Evolutionary conservation across 1,140 invertebrate species (phyloP).

Genomic region (Brachystomella parvula): DNA sequence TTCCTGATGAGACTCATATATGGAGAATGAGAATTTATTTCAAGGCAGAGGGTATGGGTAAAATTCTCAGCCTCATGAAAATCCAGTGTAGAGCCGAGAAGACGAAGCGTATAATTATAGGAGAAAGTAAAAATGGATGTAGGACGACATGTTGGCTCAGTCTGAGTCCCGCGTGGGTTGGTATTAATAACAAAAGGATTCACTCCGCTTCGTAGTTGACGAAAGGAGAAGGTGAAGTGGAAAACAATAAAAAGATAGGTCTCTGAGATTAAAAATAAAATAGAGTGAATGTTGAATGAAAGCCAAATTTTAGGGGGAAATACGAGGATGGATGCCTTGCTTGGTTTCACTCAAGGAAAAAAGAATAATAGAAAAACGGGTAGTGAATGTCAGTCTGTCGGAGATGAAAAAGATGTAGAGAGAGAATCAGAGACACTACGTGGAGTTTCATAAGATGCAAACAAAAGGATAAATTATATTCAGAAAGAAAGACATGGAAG

Average conservation of each 20-base stretch:
- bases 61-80: no score
- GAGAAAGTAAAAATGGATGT: neutral
- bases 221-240: slow-evolving; percentile 11
- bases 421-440: neutral
- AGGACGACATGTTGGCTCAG: neutral
- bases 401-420: neutral
- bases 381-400: neutral
- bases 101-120: neutral
- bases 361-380: neutral
- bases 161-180: neutral
- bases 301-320: slow-evolving; percentile 4
- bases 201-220: neutral
- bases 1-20: no score
- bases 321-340: neutral
- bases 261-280: slow-evolving; percentile 12
- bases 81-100: no score
- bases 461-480: neutral
- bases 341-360: slow-evolving; percentile 2
- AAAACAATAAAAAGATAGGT: slow-evolving; percentile 11
- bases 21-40: no score
- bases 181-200: slow-evolving; percentile 9
- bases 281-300: slow-evolving; percentile 5
- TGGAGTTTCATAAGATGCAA: neutral
- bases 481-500: neutral
- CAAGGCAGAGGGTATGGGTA: no score